These are phyloP conservation scores for Philonicus albiceps DNA, from an alignment of 2,888 invertebrate species.

Conservation along the genomic window DNA sequence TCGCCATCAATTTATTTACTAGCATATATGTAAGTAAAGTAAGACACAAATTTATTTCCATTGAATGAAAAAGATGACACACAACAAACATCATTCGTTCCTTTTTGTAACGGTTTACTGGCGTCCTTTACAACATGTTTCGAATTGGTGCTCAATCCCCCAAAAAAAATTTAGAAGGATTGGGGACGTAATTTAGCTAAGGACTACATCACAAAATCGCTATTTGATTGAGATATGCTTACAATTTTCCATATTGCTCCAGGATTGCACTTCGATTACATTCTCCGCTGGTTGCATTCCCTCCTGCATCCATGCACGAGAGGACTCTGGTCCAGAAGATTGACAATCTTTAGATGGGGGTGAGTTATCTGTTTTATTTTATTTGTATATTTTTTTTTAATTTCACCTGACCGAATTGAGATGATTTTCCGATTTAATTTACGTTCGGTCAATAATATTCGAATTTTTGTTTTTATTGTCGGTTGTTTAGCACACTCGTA, in stretches of 20 bases:
- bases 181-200: background rate
- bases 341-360: background rate
- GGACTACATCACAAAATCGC: background rate
- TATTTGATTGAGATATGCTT: constrained; percentile 10
- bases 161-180: background rate
- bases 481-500: background rate
- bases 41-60: background rate
- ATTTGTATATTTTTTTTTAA: background rate
- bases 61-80: background rate
- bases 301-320: background rate
- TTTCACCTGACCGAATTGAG: background rate
- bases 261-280: constrained; percentile 1
- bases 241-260: constrained; percentile 8
- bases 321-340: background rate
- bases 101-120: background rate
- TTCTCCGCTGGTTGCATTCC: background rate
- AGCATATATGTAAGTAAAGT: background rate
- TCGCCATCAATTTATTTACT: background rate
- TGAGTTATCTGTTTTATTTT: background rate
- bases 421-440: background rate
- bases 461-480: background rate
- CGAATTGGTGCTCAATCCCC: background rate
- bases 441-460: background rate
- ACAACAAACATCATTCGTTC: background rate
- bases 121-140: constrained; percentile 25